Evolutionary conservation across 2,113 vertebrate genomes (phyloP).

Genomic region (Myiozetetes cayanensis): DNA sequence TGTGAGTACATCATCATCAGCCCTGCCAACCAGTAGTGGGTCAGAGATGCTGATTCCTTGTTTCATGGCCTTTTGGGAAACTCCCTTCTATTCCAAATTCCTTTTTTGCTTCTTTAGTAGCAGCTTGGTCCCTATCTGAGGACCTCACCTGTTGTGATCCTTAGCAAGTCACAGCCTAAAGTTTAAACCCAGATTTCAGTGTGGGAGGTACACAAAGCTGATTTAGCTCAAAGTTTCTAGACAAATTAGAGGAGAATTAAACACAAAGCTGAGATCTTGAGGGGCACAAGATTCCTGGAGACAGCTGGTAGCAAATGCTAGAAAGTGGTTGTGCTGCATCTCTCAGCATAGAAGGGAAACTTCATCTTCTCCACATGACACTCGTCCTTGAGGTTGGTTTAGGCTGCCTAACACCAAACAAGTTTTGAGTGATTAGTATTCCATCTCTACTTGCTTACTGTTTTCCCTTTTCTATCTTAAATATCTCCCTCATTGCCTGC

Average conservation of each 20-base stretch:
- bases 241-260: background rate
- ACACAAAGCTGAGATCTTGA: background rate
- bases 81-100: background rate
- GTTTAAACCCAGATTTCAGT: background rate
- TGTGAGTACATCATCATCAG: background rate
- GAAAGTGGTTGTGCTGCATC: background rate
- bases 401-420: background rate
- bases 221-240: background rate
- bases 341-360: background rate
- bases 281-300: background rate
- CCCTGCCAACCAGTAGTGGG: background rate
- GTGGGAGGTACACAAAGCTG: background rate
- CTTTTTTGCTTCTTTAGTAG: background rate
- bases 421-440: background rate
- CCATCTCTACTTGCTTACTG: background rate
- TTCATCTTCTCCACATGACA: background rate
- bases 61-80: background rate
- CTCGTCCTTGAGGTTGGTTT: background rate
- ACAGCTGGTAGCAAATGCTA: background rate
- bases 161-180: background rate
- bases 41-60: background rate
- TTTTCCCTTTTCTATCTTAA: background rate
- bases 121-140: background rate
- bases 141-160: background rate
- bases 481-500: background rate